phyloP scores from a whole-genome alignment of 30 jellyfish, hydroid and myxozoan genomes.

The Phacellophora camtschatica region DNA sequence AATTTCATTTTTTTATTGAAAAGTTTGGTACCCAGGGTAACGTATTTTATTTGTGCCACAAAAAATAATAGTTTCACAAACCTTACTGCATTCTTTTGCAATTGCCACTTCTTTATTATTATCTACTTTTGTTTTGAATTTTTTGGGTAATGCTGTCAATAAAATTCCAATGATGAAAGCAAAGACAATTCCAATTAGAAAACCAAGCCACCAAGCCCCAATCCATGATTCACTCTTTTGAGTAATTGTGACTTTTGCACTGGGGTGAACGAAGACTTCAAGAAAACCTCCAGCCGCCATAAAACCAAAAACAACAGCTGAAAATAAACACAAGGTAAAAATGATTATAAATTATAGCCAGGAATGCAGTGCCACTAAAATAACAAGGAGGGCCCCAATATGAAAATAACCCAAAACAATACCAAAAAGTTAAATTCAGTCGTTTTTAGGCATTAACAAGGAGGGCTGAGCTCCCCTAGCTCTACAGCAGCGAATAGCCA shows the following conservation, averaged over 20 bases:
- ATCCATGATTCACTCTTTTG: slow-evolving; percentile 49
- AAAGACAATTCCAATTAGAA: slow-evolving; percentile 28
- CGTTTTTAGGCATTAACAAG: no score
- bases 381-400: no score
- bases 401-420: no score
- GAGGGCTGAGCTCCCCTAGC: no score
- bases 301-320: slow-evolving; percentile 57
- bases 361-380: no score
- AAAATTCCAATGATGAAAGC: slow-evolving; percentile 55
- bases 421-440: no score
- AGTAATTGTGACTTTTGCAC: slow-evolving; percentile 6
- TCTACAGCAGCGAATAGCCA: no score
- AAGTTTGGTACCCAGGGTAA: neutral
- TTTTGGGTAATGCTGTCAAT: slow-evolving; percentile 41
- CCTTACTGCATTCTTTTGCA: no score
- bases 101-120: neutral
- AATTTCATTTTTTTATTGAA: neutral
- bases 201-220: slow-evolving; percentile 85
- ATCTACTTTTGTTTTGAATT: neutral
- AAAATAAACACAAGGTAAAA: no score
- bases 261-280: slow-evolving; percentile 59
- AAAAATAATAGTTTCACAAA: neutral
- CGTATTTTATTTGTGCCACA: no score
- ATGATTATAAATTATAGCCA: no score
- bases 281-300: slow-evolving; percentile 24